Evolutionary conservation across 2,888 invertebrate species (phyloP), one percentile per base, ranked within the genome.

Genomic region (Crepidodera aurea): DNA sequence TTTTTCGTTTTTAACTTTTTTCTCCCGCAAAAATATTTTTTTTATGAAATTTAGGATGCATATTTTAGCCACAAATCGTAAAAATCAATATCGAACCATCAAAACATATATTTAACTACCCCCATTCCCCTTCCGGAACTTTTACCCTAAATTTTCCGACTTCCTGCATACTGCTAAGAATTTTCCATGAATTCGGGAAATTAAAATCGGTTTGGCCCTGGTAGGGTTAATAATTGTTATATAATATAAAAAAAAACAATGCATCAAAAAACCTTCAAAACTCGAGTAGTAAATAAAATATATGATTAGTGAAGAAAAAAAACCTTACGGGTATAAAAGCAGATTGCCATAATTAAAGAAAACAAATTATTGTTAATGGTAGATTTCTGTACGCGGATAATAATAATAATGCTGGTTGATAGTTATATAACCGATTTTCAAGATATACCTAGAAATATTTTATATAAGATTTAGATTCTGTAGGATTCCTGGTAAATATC

Each of bases 331-430:
- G n/a, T 42, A 19, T 5, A 2, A 5, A 13, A 5, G 46, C 12
- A 18, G 18, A 46, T 46, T 13, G 7, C 25, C 8, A 13, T 46
- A 46, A 46, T 46, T 27, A 46, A 46, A 25, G 22, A 25, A 46
- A 25, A 46, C 25, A 46, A 46, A 46, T 46, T 46, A 46, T 46
- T 46, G 25, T 46, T 46, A 46, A 46, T 46, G 7, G 7, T 13
- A 46, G 46, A 46, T 46, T 46, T 46, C 40, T 46, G 12, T 46
- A 13, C 12, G 15, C 2, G 46, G 46, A 10, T 25, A 46, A 46
- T 22, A 25, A 46, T 22, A 25, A 46, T 46, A 46, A 25, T 12
- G 22, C 1, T 46, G 6, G 25, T 46, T 13, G n/a, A 6, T 46
- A 2, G 46, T 46, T 46, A 46, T 18, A 40, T 40, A 40, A 40